Conservation (phyloP, 2,888 invertebrate species). For the Sarcophaga rosellei region DNA sequence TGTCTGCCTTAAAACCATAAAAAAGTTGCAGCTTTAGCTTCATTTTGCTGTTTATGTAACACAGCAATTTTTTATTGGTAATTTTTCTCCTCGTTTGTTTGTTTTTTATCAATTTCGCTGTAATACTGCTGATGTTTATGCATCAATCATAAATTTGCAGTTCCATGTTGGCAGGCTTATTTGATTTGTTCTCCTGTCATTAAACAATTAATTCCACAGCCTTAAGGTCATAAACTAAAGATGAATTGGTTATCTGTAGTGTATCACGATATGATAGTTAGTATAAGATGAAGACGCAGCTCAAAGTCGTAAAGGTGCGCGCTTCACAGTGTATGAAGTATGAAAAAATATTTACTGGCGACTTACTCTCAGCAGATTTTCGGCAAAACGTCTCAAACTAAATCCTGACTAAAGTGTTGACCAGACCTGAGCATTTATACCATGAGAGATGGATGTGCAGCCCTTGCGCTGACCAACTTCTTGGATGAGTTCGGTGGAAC, state of each 20-base stretch:
- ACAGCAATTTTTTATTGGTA: neutral
- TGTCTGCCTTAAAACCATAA: constrained; percentile 11
- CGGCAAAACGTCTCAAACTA: too few species aligned
- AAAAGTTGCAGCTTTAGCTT: neutral
- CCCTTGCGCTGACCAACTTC: too few species aligned
- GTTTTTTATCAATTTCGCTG: neutral
- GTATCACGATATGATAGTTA: too few species aligned
- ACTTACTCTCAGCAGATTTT: too few species aligned
- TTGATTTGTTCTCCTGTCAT: constrained; percentile 23
- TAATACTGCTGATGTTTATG: constrained; percentile 20
- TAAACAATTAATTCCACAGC: constrained; percentile 55
- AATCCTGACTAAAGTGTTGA: too few species aligned
- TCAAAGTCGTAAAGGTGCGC: too few species aligned
- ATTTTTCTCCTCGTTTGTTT: constrained; percentile 1
- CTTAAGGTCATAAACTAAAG: constrained; percentile 30
- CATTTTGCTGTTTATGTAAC: neutral
- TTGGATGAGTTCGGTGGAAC: too few species aligned
- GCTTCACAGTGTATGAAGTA: too few species aligned
- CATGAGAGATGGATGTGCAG: too few species aligned
- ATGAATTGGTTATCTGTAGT: neutral
- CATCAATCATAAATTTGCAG: constrained; percentile 64
- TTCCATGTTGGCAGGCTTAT: constrained; percentile 5
- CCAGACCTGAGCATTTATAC: too few species aligned
- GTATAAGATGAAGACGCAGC: too few species aligned
- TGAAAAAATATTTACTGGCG: too few species aligned